phyloP scores from a whole-genome alignment of 2,888 invertebrate species.

The Drosophila flavopinicola region DNA sequence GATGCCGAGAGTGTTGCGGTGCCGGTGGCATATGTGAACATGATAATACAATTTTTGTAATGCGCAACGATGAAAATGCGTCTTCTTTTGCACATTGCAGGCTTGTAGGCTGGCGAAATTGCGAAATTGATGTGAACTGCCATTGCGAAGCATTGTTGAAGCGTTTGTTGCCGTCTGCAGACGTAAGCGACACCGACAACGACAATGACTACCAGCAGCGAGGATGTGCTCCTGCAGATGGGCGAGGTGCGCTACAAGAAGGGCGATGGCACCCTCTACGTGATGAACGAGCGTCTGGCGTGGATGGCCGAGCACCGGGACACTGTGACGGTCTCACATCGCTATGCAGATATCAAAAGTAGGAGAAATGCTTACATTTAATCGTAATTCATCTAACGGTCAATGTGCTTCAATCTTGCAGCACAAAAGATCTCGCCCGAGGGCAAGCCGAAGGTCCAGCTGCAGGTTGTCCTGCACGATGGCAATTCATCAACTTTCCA shows the following conservation, averaged over 20 bases:
- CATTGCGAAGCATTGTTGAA: slow-evolving; percentile 16
- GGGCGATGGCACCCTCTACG: slow-evolving; percentile 95
- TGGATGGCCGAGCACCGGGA: slow-evolving; percentile 98
- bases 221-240: slow-evolving; percentile 97
- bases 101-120: slow-evolving; percentile 27
- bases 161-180: slow-evolving; percentile 36
- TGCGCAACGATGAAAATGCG: slow-evolving; percentile 14
- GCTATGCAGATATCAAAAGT: slow-evolving; percentile 98
- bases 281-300: slow-evolving; percentile 97
- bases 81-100: slow-evolving; percentile 33
- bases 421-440: slow-evolving; percentile 98
- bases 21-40: slow-evolving; percentile 4
- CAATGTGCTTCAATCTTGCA: slow-evolving; percentile 84
- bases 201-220: slow-evolving; percentile 93
- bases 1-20: background rate
- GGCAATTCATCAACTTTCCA: slow-evolving; percentile 98
- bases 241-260: slow-evolving; percentile 97
- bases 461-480: slow-evolving; percentile 97
- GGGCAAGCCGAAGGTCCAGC: slow-evolving; percentile 98
- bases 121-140: slow-evolving; percentile 40
- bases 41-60: slow-evolving; percentile 3
- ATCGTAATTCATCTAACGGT: no score
- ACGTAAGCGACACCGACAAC: slow-evolving; percentile 26
- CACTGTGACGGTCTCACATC: slow-evolving; percentile 95
- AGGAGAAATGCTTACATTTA: slow-evolving; percentile 69